phyloP scores from a whole-genome alignment of 2,797 vertebrate species.

The Salmo trutta region DNA sequence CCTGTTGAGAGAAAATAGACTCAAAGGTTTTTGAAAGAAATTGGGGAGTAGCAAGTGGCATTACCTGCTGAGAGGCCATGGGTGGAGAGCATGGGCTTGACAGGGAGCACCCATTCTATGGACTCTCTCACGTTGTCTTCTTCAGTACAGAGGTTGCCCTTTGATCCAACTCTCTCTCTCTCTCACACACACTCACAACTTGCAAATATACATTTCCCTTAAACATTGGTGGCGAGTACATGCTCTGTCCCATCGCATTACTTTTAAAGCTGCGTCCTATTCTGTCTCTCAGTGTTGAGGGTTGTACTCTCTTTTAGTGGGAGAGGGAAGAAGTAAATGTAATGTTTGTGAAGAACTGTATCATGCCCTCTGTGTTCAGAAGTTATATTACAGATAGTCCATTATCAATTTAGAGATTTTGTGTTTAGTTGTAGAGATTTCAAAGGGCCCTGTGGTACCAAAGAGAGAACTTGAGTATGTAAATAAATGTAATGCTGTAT shows the following conservation, averaged over 20 bases:
- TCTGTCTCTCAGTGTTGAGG: not conserved
- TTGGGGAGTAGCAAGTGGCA: slow-evolving; percentile 35
- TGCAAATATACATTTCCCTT: slow-evolving; percentile 52
- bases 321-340: no score
- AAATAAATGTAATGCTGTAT: no score
- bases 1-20: slow-evolving; percentile 65
- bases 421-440: not conserved
- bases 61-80: slow-evolving; percentile 50
- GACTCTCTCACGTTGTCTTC: not conserved
- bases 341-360: no score
- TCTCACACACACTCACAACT: slow-evolving; percentile 49
- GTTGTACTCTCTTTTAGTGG: not conserved
- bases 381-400: not conserved
- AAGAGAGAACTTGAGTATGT: no score
- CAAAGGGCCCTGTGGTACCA: no score
- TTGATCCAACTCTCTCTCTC: slow-evolving; percentile 28
- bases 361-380: not conserved
- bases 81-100: slow-evolving; percentile 49
- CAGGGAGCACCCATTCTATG: slow-evolving; percentile 26
- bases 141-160: not conserved
- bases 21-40: slow-evolving; percentile 54
- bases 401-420: not conserved
- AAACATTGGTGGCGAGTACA: slow-evolving; percentile 14
- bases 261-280: slow-evolving; percentile 11
- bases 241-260: slow-evolving; percentile 41